Evolutionary conservation across 2,888 invertebrate species (phyloP).

Genomic region (Cyaniris semiargus): DNA sequence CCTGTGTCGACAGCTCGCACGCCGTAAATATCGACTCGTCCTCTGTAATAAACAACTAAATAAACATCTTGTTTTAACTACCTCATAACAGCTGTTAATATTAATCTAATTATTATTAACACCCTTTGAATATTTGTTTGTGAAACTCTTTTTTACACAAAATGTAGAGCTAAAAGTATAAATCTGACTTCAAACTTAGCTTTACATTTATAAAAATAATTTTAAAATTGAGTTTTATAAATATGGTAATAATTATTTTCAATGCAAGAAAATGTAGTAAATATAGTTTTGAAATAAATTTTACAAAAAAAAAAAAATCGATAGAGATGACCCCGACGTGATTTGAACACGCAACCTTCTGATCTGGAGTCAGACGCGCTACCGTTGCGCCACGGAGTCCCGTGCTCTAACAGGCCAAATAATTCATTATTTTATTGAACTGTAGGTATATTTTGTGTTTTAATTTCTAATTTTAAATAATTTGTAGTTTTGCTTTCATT

Average conservation of each 20-base stretch:
- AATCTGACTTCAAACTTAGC: too few species aligned
- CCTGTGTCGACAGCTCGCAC: conserved; percentile 56
- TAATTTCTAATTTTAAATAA: not conserved
- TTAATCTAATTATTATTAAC: too few species aligned
- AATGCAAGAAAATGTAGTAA: too few species aligned
- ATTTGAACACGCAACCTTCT: conserved; percentile 99
- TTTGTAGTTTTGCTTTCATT: not conserved
- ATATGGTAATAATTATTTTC: too few species aligned
- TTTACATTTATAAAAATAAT: too few species aligned
- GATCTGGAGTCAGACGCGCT: conserved; percentile 99
- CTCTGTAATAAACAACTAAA: conserved; percentile 49
- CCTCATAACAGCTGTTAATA: too few species aligned
- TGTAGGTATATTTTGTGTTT: not conserved
- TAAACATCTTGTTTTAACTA: not conserved
- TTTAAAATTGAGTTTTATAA: too few species aligned
- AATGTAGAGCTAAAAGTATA: too few species aligned
- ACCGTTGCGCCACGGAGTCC: conserved; percentile 98
- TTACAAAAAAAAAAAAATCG: conserved; percentile 30
- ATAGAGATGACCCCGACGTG: conserved; percentile 91
- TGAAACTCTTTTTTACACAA: too few species aligned
- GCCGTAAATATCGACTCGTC: conserved; percentile 69
- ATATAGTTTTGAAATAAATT: not conserved
- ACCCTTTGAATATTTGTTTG: too few species aligned
- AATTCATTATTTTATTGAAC: not conserved
- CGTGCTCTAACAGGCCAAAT: not conserved